These are phyloP conservation scores for Melanostigma gelatinosum DNA, from an alignment of 2,113 vertebrate genomes.

Conservation along the genomic window DNA sequence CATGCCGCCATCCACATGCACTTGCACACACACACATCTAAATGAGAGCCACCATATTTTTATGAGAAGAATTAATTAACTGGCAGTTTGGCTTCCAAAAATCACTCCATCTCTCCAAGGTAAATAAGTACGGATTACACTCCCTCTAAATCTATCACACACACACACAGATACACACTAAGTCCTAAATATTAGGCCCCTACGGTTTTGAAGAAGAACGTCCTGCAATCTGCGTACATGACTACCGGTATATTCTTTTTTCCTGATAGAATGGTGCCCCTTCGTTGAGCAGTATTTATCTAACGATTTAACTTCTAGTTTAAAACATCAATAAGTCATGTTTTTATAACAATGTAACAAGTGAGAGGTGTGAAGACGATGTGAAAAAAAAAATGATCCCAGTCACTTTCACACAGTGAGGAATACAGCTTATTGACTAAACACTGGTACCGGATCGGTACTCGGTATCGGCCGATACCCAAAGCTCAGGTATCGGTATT, in stretches of 20 bases:
- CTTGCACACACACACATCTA: conserved; percentile 4
- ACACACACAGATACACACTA: no score
- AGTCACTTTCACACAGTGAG: no score
- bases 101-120: not conserved
- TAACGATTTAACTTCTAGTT: not conserved
- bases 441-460: no score
- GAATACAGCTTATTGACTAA: no score
- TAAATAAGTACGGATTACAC: conserved; percentile 25
- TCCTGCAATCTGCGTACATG: not conserved
- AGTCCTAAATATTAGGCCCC: not conserved
- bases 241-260: not conserved
- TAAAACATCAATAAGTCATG: no score
- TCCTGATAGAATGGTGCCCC: not conserved
- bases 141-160: conserved; percentile 1
- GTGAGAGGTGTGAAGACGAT: no score
- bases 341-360: not conserved
- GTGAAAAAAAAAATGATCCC: not conserved
- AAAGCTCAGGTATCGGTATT: no score
- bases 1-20: not conserved
- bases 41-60: conserved; percentile 7
- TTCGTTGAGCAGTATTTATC: conserved; percentile 13
- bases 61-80: conserved; percentile 3
- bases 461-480: no score
- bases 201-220: conserved; percentile 24
- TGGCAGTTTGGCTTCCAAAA: conserved; percentile 1